A percentile compares a stretch with the other conserved stretches of the same genome.
Conservation (phyloP, 2,113 vertebrate genomes). For the Austrofundulus limnaeus region DNA sequence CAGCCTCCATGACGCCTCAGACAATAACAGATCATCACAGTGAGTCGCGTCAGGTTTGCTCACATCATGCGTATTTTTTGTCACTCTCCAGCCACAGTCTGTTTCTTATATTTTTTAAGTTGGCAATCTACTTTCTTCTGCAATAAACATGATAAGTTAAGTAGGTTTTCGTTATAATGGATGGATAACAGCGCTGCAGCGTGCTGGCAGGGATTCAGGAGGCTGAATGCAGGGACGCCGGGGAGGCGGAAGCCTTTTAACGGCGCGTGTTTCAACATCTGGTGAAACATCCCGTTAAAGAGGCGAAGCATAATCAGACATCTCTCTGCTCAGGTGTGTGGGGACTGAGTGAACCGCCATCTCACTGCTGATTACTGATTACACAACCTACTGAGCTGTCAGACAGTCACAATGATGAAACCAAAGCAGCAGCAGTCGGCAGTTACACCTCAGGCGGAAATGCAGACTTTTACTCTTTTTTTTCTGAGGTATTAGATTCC, state of each 20-base stretch:
- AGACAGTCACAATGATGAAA: slow-evolving; percentile 47
- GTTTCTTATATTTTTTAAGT: slow-evolving; percentile 26
- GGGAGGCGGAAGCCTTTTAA: slow-evolving; percentile 55
- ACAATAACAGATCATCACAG: slow-evolving; percentile 14
- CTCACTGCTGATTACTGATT: slow-evolving; percentile 55
- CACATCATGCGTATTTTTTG: not conserved
- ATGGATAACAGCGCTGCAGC: slow-evolving; percentile 40
- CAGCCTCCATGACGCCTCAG: slow-evolving; percentile 20
- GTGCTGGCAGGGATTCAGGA: slow-evolving; percentile 29
- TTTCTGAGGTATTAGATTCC: slow-evolving; percentile 7
- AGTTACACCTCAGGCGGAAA: slow-evolving; percentile 41
- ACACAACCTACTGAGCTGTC: slow-evolving; percentile 57
- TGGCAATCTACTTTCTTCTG: slow-evolving; percentile 36
- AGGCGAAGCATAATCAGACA: slow-evolving; percentile 60
- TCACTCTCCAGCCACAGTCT: not conserved
- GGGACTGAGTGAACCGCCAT: slow-evolving; percentile 42
- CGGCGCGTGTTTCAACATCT: slow-evolving; percentile 53
- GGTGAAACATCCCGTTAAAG: slow-evolving; percentile 58
- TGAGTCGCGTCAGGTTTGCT: slow-evolving; percentile 9
- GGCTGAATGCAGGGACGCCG: slow-evolving; percentile 18
- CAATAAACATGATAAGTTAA: slow-evolving; percentile 64
- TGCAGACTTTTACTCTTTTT: not conserved
- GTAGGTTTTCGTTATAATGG: slow-evolving; percentile 55
- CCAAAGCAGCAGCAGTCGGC: slow-evolving; percentile 14
- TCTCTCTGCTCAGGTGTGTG: slow-evolving; percentile 62